Conservation (phyloP, 2,113 vertebrate species). For the Solenodon paradoxus region DNA sequence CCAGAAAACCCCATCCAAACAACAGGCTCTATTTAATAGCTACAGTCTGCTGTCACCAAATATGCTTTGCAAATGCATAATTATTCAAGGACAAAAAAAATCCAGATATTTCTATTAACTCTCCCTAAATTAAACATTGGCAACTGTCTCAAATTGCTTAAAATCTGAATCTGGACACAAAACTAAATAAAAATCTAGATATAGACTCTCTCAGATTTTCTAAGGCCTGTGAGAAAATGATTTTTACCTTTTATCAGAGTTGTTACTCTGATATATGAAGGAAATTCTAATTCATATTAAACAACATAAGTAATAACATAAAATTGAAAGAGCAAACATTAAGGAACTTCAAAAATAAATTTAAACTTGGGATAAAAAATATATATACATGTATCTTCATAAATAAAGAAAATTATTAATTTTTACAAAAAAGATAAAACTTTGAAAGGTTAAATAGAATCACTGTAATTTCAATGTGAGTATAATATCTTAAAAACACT, state of each 20-base stretch:
- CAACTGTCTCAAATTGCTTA: neutral
- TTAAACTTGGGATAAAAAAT: neutral
- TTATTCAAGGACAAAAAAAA: neutral
- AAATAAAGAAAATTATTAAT: neutral
- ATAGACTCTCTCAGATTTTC: neutral
- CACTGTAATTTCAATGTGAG: neutral
- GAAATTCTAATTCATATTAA: conserved; percentile 1
- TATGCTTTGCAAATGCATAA: neutral
- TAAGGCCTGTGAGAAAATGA: neutral
- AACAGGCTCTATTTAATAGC: neutral
- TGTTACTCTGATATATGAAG: neutral
- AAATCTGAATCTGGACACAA: conserved; percentile 12
- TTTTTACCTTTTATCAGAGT: neutral
- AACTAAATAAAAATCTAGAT: neutral
- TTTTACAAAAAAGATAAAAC: neutral
- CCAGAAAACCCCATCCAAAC: neutral
- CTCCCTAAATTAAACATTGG: neutral
- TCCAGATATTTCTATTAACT: neutral
- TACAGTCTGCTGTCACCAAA: neutral
- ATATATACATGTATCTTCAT: neutral
- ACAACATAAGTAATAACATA: neutral
- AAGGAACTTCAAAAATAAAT: conserved; percentile 1
- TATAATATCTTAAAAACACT: neutral
- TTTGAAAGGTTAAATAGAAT: neutral
- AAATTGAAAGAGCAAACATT: neutral